phyloP scores from a whole-genome alignment of 2,797 vertebrate species.

The Microctenopoma steveboyesi region DNA sequence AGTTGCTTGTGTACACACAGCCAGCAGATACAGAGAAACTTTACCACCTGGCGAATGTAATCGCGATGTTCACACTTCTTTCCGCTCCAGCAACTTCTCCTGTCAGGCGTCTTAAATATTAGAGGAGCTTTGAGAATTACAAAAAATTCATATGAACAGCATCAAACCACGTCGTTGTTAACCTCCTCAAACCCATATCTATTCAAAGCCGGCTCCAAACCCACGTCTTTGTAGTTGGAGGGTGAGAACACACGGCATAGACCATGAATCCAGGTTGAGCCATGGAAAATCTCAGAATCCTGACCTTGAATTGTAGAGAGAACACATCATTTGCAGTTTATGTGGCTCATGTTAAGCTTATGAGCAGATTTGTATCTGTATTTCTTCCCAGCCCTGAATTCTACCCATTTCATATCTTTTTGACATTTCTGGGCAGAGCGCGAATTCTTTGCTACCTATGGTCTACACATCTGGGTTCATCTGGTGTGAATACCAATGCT shows the following conservation, averaged over 20 bases:
- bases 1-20: no score
- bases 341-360: conserved; percentile 7
- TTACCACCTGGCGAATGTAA: background rate
- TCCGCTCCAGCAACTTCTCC: background rate
- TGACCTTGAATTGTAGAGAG: background rate
- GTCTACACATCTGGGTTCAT: background rate
- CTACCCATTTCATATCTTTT: conserved; percentile 24
- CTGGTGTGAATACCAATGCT: background rate
- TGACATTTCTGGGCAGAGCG: conserved; percentile 35
- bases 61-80: no score
- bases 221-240: background rate
- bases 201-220: background rate
- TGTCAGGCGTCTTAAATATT: background rate
- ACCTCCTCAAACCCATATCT: background rate
- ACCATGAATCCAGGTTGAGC: conserved; percentile 25
- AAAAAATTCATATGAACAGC: background rate
- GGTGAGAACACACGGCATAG: background rate
- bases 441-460: background rate
- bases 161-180: background rate
- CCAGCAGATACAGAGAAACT: no score
- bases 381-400: background rate
- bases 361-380: conserved; percentile 1
- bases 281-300: conserved; percentile 9
- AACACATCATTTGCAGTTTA: conserved; percentile 15
- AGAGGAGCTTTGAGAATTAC: background rate